Evolutionary conservation across 2,888 invertebrate genomes (phyloP).

Genomic region (Oxytorus armatus): DNA sequence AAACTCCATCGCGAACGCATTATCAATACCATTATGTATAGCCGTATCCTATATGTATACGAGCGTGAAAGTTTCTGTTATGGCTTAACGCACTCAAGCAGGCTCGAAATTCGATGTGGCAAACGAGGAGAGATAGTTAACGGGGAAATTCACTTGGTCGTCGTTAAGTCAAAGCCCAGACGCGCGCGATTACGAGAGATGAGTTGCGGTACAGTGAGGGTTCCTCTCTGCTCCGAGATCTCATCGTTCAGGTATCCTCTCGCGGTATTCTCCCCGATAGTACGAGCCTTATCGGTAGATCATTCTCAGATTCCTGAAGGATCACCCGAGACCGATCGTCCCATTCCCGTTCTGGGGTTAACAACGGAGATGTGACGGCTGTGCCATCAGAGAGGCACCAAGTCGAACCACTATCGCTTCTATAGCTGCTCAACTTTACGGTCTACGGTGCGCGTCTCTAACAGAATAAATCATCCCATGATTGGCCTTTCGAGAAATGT

Average conservation of each 20-base stretch:
- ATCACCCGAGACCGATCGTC: constrained; percentile 32
- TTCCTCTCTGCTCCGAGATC: constrained; percentile 1
- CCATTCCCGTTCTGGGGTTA: constrained; percentile 6
- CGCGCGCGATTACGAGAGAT: constrained; percentile 37
- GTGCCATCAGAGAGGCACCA: constrained; percentile 2
- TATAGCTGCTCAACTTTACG: constrained; percentile 9
- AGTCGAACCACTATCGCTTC: constrained; percentile 15
- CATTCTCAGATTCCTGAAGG: constrained; percentile 35
- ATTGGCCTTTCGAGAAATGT: background rate
- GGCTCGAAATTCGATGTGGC: constrained; percentile 33
- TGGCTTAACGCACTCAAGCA: constrained; percentile 30
- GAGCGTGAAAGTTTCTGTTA: constrained; percentile 11
- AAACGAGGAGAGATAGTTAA: constrained; percentile 28
- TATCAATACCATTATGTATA: constrained; percentile 34
- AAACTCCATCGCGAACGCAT: constrained; percentile 23
- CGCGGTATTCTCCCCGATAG: background rate
- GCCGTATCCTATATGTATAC: background rate
- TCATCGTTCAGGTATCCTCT: background rate
- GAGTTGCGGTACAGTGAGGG: constrained; percentile 22
- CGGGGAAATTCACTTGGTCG: constrained; percentile 56
- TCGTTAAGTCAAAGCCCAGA: constrained; percentile 55
- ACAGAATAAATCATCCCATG: constrained; percentile 3
- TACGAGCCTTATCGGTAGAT: constrained; percentile 41
- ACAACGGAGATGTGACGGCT: background rate
- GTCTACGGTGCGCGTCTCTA: background rate